Evolutionary conservation across 2,113 vertebrate species (phyloP), one percentile per base, ranked within the genome.

Genomic region (Thoracochromis brauschi): DNA sequence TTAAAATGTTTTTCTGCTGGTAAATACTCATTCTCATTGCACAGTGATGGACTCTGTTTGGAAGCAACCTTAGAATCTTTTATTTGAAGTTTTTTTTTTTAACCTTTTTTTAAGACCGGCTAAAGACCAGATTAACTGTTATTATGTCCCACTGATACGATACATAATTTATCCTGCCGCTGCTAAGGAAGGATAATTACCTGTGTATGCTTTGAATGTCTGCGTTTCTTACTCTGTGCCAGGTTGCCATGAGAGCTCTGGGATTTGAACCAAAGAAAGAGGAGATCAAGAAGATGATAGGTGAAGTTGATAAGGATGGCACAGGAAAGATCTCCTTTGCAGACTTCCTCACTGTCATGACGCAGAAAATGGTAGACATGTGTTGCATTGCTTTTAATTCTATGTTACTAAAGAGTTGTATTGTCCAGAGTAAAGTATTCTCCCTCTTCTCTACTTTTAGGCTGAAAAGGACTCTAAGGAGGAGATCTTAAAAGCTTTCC

Each of bases 231-330:
- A 4, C 19, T 21, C 4, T 90, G 51, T 90, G 57, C 3, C 94
- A 99, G 97, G 98, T 99, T 55, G 98, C 98, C 26, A 97, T 99
- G 98, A 95, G 98, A 92, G 98, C 98, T 1, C 95, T 99, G 68
- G 98, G 98, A 3, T 99, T 99, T 86, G 98, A 99, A 81, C 98
- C 98, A 17, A 97, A 97, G 89, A 99, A 98, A 83, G 98, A 99
- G 80, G 98, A 99, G 91, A 97, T 99, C 88, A 99, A 98, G 95
- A 98, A 97, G 94, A 98, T 98, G 95, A 97, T 97, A 16, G 87
- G 96, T 3, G 98, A 99, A 38, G 97, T 98, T 4, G 98, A 99
- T 93, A 98, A 97, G 68, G 97, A 98, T 5, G 96, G 97, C 47
- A 97, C 97, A 0, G 98, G 98, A 42, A 99, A 97, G 92, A 98